Conservation (phyloP, 2,797 vertebrate genomes). For the Sebastes reedi region DNA sequence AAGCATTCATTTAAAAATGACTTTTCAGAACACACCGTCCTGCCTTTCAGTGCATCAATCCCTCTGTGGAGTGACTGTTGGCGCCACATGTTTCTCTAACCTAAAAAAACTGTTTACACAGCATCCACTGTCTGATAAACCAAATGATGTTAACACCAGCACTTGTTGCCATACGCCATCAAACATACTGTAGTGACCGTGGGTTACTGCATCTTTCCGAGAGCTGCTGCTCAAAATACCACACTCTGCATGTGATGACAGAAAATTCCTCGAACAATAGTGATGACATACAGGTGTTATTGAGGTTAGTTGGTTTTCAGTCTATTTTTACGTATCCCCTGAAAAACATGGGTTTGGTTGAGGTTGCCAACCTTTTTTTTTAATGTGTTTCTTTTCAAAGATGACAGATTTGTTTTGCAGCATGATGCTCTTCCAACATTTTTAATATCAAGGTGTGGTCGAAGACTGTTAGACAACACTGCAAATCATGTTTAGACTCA, state of each 20-base stretch:
- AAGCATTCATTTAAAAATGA: not conserved
- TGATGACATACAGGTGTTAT: conserved; percentile 59
- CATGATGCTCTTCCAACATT: conserved; percentile 37
- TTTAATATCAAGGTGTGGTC: conserved; percentile 54
- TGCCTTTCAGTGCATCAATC: not conserved
- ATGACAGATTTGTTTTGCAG: conserved; percentile 58
- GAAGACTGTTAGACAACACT: conserved; percentile 22
- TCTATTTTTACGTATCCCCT: conserved; percentile 44
- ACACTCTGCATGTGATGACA: conserved; percentile 50
- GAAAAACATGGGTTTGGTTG: conserved; percentile 42
- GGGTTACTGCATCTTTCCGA: conserved; percentile 3
- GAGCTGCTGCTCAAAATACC: conserved; percentile 24
- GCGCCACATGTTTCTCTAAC: conserved; percentile 17
- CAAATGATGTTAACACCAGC: conserved; percentile 28
- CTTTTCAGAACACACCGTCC: not conserved
- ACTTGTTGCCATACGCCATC: conserved; percentile 13
- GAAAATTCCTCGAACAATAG: conserved; percentile 49
- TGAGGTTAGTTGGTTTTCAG: conserved; percentile 44
- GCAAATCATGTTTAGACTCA: conserved; percentile 33
- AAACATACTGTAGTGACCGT: conserved; percentile 26
- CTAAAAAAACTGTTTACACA: conserved; percentile 32
- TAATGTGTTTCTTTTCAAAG: conserved; percentile 22
- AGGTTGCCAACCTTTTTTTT: conserved; percentile 37
- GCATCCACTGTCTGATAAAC: conserved; percentile 28
- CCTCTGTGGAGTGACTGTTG: conserved; percentile 3